phyloP scores from a whole-genome alignment of 2,888 invertebrate genomes.

The Agrotis puta region DNA sequence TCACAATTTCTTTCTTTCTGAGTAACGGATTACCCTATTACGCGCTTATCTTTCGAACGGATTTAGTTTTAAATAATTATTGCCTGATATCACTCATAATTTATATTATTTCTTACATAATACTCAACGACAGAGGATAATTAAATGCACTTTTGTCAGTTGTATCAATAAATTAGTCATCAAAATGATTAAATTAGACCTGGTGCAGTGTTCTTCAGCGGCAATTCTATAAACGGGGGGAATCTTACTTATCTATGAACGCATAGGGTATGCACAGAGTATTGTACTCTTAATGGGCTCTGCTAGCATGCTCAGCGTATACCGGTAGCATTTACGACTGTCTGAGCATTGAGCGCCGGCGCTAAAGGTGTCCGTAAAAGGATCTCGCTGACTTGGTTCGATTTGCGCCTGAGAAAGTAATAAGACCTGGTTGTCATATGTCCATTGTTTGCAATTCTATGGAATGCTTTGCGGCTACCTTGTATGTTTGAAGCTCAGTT shows the following conservation, averaged over 20 bases:
- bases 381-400: slow-evolving; percentile 13
- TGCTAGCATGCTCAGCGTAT: slow-evolving; percentile 10
- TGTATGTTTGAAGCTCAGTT: background rate
- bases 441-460: slow-evolving; percentile 36
- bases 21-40: slow-evolving; percentile 18
- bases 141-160: no score
- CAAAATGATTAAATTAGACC: slow-evolving; percentile 7
- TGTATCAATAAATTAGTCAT: slow-evolving; percentile 2
- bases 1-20: slow-evolving; percentile 7
- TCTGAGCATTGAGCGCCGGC: slow-evolving; percentile 30
- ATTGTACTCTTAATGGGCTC: slow-evolving; percentile 25
- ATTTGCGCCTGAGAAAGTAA: slow-evolving; percentile 30
- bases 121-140: background rate
- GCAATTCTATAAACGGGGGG: slow-evolving; percentile 4
- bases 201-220: background rate
- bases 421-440: slow-evolving; percentile 13
- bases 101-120: slow-evolving; percentile 11
- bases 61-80: slow-evolving; percentile 4
- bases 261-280: slow-evolving; percentile 8
- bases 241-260: no score
- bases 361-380: slow-evolving; percentile 27
- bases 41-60: slow-evolving; percentile 1
- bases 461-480: slow-evolving; percentile 25
- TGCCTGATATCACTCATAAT: background rate
- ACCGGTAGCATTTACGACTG: slow-evolving; percentile 24